Evolutionary conservation across 2,888 invertebrate species (phyloP), one percentile per base, ranked within the genome.

Genomic region (Sesia bembeciformis): DNA sequence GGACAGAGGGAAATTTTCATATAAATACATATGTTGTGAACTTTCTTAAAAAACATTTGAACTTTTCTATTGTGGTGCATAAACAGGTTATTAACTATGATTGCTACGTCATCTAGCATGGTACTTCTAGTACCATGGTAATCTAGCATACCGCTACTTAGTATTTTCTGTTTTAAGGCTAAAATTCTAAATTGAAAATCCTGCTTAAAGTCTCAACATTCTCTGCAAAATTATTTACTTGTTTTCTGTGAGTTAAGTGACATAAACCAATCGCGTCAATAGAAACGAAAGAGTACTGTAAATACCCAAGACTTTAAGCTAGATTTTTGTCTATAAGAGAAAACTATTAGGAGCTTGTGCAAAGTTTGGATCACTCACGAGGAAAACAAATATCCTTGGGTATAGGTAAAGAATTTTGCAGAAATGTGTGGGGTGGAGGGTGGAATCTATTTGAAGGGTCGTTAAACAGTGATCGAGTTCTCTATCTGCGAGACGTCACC

Each of bases 161-260:
- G 23, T 23, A 23, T 23, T 23, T 23, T 1, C 2, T 23, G 23
- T 23, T 2, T 23, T 23, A 23, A 23, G 23, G 23, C 23, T 23
- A 39, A 50, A 50, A 5, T 38, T 39, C 23, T 39, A 52, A 40
- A 5, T 8, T 52, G n/a, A 40, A 53, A 67, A 74, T 66, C 78
- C 72, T 73, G 81, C 81, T 81, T 79, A 82, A 82, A 82, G 82
- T 82, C 82, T 74, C 64, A 43, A 52, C 49, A 52, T 53, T 54
- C 61, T 81, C 85, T 88, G 89, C 89, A 89, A 89, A 89, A 88
- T 89, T 88, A 87, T 89, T 88, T 88, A 85, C 78, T 57, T 3
- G 46, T 46, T 46, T 46, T 8, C 46, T 23, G 23, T 23, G 23
- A 23, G 23, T 23, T 23, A 23, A 23, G 23, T 23, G 23, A 23